Evolutionary conservation across 2,113 vertebrate genomes (phyloP).

Genomic region (Blennius ocellaris): DNA sequence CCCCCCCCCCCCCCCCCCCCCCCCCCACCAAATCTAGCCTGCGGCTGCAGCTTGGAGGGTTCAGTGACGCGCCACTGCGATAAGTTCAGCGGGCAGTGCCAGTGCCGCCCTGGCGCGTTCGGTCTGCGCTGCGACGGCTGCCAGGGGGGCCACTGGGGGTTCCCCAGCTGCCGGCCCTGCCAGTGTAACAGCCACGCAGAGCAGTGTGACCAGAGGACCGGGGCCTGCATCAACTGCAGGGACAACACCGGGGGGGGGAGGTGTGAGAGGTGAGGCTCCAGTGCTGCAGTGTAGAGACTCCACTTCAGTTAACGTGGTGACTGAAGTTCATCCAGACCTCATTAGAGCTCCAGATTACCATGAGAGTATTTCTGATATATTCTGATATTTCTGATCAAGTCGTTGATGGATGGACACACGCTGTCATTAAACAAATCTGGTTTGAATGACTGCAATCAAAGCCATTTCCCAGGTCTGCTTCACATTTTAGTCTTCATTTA

Average conservation of each 20-base stretch:
- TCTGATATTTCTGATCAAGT: too few relatives aligned
- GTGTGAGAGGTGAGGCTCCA: slow-evolving; percentile 88
- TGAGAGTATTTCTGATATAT: too few relatives aligned
- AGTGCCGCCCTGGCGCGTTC: slow-evolving; percentile 88
- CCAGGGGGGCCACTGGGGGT: slow-evolving; percentile 94
- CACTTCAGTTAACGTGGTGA: not conserved
- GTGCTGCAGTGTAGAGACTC: not conserved
- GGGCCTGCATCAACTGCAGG: slow-evolving; percentile 89
- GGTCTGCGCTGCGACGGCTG: slow-evolving; percentile 90
- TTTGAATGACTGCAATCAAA: too few relatives aligned
- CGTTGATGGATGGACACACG: too few relatives aligned
- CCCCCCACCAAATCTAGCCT: slow-evolving; percentile 79
- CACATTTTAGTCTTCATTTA: too few relatives aligned
- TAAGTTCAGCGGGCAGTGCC: slow-evolving; percentile 88
- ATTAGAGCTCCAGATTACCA: too few relatives aligned
- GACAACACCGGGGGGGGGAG: slow-evolving; percentile 90
- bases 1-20: not conserved
- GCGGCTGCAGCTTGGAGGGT: slow-evolving; percentile 90
- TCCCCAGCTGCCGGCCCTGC: slow-evolving; percentile 90
- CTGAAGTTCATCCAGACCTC: too few relatives aligned
- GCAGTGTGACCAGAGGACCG: slow-evolving; percentile 87
- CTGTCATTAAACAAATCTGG: too few relatives aligned
- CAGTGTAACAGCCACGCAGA: slow-evolving; percentile 90
- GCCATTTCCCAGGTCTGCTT: too few relatives aligned
- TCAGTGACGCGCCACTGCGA: slow-evolving; percentile 88